phyloP scores from a whole-genome alignment of 1,140 invertebrate genomes.

The Patella vulgata region DNA sequence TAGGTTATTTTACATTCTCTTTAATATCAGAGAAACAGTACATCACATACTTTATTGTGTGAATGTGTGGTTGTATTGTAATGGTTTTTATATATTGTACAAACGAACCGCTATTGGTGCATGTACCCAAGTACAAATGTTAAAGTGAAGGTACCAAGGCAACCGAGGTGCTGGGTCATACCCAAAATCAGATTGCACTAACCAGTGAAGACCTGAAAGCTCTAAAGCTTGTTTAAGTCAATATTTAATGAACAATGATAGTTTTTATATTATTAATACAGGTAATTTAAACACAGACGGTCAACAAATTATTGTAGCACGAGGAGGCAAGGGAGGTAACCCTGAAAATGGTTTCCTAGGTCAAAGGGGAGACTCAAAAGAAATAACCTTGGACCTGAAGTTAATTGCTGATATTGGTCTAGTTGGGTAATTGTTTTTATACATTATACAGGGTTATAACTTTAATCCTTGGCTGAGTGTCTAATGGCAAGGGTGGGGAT shows the following conservation, averaged over 20 bases:
- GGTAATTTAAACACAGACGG: constrained; percentile 77
- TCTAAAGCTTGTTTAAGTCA: no score
- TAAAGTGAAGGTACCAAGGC: no score
- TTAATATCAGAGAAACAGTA: no score
- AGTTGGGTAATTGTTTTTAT: constrained; percentile 67
- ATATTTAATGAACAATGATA: background rate
- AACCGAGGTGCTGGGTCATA: no score
- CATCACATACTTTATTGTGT: no score
- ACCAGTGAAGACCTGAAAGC: no score
- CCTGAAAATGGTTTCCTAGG: constrained; percentile 92
- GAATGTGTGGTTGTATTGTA: no score
- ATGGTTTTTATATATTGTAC: no score
- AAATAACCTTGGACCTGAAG: constrained; percentile 79
- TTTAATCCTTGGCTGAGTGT: background rate
- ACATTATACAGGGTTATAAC: background rate
- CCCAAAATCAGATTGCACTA: no score
- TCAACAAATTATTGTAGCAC: constrained; percentile 89
- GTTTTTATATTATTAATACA: constrained; percentile 18
- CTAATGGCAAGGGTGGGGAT: background rate
- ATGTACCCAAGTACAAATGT: no score
- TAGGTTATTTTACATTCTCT: no score
- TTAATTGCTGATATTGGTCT: constrained; percentile 95
- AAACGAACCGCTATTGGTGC: no score
- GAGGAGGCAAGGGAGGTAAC: constrained; percentile 93
- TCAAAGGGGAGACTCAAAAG: constrained; percentile 77